Percentiles rank a stretch among this genome's conserved stretches.
phyloP scores from a whole-genome alignment of 2,888 invertebrate species.

The Spilarctia lutea region DNA sequence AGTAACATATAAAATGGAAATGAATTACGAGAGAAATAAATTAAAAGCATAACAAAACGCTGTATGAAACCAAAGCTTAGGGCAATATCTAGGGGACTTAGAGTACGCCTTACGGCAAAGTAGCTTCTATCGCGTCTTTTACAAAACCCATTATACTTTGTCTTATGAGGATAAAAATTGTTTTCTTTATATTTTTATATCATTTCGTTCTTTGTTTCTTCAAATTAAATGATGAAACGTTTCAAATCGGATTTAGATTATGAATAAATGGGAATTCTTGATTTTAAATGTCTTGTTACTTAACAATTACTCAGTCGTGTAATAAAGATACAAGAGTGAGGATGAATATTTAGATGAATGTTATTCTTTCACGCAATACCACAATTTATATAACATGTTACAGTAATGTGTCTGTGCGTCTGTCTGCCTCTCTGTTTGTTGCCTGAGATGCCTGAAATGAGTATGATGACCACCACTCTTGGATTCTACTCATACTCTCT shows the following conservation, averaged over 20 bases:
- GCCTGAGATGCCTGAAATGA: too few species aligned
- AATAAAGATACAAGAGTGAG: too few species aligned
- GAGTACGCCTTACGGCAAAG: background rate
- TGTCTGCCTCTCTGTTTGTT: too few species aligned
- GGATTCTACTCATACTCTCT: too few species aligned
- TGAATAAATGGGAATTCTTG: background rate
- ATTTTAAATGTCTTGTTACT: background rate
- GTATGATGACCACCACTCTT: too few species aligned
- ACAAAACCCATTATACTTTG: slow-evolving; percentile 6
- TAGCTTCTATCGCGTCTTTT: background rate
- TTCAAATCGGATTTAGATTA: background rate
- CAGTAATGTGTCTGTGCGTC: too few species aligned
- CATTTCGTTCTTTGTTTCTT: slow-evolving; percentile 5
- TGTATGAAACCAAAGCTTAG: background rate
- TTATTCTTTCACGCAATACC: too few species aligned
- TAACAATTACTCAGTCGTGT: background rate
- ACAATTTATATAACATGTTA: too few species aligned
- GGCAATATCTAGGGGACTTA: background rate
- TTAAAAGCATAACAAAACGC: background rate
- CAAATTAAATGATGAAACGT: background rate
- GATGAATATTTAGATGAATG: too few species aligned
- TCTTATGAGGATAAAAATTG: slow-evolving; percentile 6
- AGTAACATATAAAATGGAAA: background rate
- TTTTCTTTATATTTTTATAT: slow-evolving; percentile 1
- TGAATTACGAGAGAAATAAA: background rate